Base-by-base conservation (phyloP, 1,140 invertebrate genomes). In the Calliphora vicina region DNA sequence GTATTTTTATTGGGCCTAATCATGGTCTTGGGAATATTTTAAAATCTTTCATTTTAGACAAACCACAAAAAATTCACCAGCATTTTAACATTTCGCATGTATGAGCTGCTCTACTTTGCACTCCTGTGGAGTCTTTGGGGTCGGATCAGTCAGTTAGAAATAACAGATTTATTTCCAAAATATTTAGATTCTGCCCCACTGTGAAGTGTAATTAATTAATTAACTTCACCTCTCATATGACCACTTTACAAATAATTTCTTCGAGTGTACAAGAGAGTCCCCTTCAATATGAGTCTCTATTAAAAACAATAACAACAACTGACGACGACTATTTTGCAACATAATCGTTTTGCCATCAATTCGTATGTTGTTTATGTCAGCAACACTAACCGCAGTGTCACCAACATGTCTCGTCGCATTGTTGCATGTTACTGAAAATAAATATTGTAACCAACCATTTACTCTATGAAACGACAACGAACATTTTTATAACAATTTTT, bases 331-430 rank as follows among this genome's bases (percentile, higher is more conserved):
- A 78, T 78, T 57, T 78, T 78, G 74, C 81, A 82, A 73, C 81
- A 82, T 73, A 82, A 74, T 81, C 74, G 35, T 67, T 80, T 67
- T 72, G 72, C 84, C 72, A 82, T 80, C 50, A 83, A 82, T 83
- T 71, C 78, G 72, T 80, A 71, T 83, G 84, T 84, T 83, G 84
- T 84, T 82, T 83, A 83, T 85, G 83, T 85, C 84, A 84, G 84
- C 84, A 82, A 81, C 83, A 83, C 81, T 76, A 82, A 83, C 84
- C 84, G 84, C 84, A 85, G 74, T 83, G 81, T 83, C 84, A 83
- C 81, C 84, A 85, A 84, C 83, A 84, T 84, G 81, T 82, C 81
- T 82, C 81, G 15, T 78, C 83, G 73, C 42, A 45, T 67, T 35
- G 81, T 45, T 78, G 74, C 35, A 78, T 45, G 74, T 43, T 45